A percentile compares a stretch with the other conserved stretches of the same genome.
These are phyloP conservation scores for Turnix velox DNA, from an alignment of 2,113 vertebrate genomes.

Conservation along the genomic window DNA sequence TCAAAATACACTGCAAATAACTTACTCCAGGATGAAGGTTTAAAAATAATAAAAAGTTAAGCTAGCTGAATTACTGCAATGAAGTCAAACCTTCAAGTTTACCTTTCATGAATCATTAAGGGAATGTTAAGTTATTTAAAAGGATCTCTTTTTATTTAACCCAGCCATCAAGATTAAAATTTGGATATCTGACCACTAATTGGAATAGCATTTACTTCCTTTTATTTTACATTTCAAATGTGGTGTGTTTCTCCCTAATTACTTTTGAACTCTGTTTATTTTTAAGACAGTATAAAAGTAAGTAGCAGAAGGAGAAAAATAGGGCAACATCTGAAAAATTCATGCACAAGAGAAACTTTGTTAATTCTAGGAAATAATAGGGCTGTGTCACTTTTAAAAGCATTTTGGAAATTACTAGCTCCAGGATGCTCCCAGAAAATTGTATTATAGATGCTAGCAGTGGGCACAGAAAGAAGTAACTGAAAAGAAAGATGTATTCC, in stretches of 20 bases:
- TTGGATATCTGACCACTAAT: neutral
- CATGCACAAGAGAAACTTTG: neutral
- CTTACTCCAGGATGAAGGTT: constrained; percentile 1
- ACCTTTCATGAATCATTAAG: constrained; percentile 13
- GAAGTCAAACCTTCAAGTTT: constrained; percentile 15
- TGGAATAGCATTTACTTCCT: neutral
- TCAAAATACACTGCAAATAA: constrained; percentile 69
- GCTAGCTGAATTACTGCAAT: neutral
- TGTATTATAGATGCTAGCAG: neutral
- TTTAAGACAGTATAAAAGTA: constrained; percentile 10
- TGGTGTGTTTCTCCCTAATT: neutral
- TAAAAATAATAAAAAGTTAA: constrained; percentile 45
- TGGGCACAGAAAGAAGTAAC: neutral
- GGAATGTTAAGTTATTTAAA: constrained; percentile 8
- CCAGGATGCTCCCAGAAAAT: neutral
- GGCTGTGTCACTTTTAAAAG: neutral
- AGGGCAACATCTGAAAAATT: neutral
- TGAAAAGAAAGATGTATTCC: constrained; percentile 8
- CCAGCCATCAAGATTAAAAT: neutral
- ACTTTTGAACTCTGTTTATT: neutral
- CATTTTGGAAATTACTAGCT: neutral
- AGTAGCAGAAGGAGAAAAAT: neutral
- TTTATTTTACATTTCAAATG: neutral
- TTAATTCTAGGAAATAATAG: constrained; percentile 27
- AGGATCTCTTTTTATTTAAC: neutral